phyloP scores from a whole-genome alignment of 2,113 vertebrate species.

The Ibidorhyncha struthersii region DNA sequence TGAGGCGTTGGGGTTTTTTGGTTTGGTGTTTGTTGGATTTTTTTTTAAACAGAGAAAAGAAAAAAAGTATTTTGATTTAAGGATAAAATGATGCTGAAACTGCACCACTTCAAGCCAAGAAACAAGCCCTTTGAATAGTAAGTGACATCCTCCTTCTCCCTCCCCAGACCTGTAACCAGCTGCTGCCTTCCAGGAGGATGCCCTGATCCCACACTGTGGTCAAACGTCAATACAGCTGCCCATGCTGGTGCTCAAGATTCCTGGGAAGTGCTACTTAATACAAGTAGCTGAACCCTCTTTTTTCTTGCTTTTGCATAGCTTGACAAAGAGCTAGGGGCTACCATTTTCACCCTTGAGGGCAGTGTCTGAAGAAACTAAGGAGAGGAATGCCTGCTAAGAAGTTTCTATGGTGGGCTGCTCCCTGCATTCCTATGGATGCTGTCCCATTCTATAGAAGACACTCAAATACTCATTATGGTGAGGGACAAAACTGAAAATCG shows the following conservation, averaged over 20 bases:
- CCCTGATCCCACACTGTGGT: background rate
- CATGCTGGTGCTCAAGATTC: background rate
- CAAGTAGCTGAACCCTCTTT: background rate
- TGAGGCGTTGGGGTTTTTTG: background rate
- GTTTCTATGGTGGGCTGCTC: background rate
- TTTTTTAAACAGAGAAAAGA: background rate
- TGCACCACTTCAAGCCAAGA: background rate
- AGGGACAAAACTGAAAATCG: background rate
- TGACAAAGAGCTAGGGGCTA: background rate
- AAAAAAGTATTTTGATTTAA: background rate
- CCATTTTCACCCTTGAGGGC: background rate
- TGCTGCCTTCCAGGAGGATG: background rate
- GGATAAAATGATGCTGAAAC: background rate
- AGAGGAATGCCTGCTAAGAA: background rate
- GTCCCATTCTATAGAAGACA: background rate
- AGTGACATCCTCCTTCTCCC: background rate
- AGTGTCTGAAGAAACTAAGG: background rate
- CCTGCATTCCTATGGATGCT: background rate
- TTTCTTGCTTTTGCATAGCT: background rate
- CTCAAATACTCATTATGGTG: background rate
- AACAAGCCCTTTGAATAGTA: background rate
- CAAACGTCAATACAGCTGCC: background rate
- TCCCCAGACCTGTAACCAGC: background rate
- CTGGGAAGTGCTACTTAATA: background rate
- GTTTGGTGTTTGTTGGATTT: rapidly evolving